These are phyloP conservation scores for Heterotis niloticus DNA, from an alignment of 2,113 vertebrate genomes.

Conservation along the genomic window DNA sequence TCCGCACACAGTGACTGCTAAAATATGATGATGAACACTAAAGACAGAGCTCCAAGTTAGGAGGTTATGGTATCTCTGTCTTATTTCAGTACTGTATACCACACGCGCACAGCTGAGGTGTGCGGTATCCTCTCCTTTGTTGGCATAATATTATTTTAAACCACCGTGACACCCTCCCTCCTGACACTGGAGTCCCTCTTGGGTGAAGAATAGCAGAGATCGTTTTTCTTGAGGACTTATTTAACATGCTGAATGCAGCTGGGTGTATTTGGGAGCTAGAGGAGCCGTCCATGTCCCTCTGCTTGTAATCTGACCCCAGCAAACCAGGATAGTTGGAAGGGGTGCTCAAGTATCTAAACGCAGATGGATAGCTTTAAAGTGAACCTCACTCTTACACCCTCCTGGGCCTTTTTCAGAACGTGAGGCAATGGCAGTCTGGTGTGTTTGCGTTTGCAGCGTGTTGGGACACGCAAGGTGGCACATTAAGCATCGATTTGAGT, in stretches of 20 bases:
- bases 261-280: background rate
- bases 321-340: constrained; percentile 4
- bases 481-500: too few species aligned
- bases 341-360: constrained; percentile 36
- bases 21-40: background rate
- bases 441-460: too few species aligned
- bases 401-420: too few species aligned
- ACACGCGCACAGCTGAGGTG: constrained; percentile 28
- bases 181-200: background rate
- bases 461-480: too few species aligned
- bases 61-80: too few species aligned
- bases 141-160: too few species aligned
- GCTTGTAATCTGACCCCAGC: constrained; percentile 43
- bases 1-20: background rate
- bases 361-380: constrained; percentile 40
- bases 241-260: background rate
- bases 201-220: background rate
- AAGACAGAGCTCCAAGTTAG: too few species aligned
- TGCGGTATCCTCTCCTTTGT: too few species aligned
- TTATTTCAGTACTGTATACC: constrained; percentile 33
- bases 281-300: constrained; percentile 18
- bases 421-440: too few species aligned
- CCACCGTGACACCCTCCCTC: too few species aligned
- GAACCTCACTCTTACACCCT: constrained; percentile 28
- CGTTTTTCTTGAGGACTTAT: background rate